These are phyloP conservation scores for Drosophila littoralis DNA, from an alignment of 1,140 invertebrate genomes.

Conservation along the genomic window DNA sequence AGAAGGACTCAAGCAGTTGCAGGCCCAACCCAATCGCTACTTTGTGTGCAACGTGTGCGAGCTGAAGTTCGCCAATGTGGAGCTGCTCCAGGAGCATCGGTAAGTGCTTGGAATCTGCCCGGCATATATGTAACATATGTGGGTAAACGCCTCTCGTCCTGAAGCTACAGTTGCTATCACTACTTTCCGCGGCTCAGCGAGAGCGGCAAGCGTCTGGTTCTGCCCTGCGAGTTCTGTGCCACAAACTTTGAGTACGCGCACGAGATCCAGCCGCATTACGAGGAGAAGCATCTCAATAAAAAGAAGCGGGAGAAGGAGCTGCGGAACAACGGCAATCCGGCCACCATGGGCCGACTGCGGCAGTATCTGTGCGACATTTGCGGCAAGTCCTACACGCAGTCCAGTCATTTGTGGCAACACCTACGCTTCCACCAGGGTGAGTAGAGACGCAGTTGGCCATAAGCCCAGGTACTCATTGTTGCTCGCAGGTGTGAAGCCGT, in stretches of 20 bases:
- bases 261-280: constrained; percentile 84
- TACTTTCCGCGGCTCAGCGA: constrained; percentile 74
- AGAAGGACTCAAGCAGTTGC: constrained; percentile 64
- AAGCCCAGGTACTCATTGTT: no score
- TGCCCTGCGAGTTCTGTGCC: constrained; percentile 78
- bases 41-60: constrained; percentile 85
- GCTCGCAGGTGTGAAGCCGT: constrained; percentile 86
- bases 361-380: constrained; percentile 87
- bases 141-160: constrained; percentile 14
- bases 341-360: constrained; percentile 62
- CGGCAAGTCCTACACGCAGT: constrained; percentile 87
- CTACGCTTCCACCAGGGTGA: constrained; percentile 87
- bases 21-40: constrained; percentile 59
- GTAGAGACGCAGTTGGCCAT: background rate
- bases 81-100: constrained; percentile 84
- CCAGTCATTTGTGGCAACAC: constrained; percentile 87
- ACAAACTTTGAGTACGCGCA: constrained; percentile 81
- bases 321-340: constrained; percentile 17
- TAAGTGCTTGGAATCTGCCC: constrained; percentile 32
- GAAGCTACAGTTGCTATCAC: constrained; percentile 64
- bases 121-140: background rate
- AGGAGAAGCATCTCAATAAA: constrained; percentile 76
- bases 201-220: constrained; percentile 38
- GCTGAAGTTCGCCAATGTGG: constrained; percentile 70
- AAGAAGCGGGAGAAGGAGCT: constrained; percentile 74